phyloP scores from a whole-genome alignment of 2,888 invertebrate genomes.

The Archips xylosteana region DNA sequence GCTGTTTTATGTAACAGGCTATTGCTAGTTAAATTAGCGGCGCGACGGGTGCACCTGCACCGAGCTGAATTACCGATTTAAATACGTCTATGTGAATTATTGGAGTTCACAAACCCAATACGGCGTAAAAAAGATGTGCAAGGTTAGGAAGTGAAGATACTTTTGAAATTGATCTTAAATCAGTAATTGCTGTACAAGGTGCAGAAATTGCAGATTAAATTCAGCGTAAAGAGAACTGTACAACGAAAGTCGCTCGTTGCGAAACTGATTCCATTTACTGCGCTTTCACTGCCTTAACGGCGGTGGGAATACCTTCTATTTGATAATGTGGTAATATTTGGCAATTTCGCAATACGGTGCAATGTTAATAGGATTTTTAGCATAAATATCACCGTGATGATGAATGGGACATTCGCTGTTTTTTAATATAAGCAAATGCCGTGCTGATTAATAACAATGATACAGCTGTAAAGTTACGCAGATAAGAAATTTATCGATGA shows the following conservation, averaged over 20 bases:
- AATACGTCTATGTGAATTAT: not conserved
- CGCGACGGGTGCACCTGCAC: constrained; percentile 27
- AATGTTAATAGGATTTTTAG: constrained; percentile 31
- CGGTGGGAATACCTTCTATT: constrained; percentile 34
- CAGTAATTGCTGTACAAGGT: constrained; percentile 8
- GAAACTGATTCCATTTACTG: constrained; percentile 28
- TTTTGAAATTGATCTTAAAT: not conserved
- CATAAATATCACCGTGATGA: constrained; percentile 29
- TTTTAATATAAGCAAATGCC: constrained; percentile 12
- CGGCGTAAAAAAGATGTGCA: not conserved
- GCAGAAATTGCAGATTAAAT: constrained; percentile 25
- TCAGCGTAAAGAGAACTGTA: constrained; percentile 13
- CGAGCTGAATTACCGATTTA: not conserved
- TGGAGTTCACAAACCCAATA: not conserved
- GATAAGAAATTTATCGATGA: not conserved
- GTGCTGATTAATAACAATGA: not conserved
- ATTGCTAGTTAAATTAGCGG: constrained; percentile 18
- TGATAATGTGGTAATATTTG: constrained; percentile 37
- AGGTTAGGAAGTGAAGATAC: not conserved
- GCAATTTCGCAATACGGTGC: constrained; percentile 34
- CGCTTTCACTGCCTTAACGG: constrained; percentile 38
- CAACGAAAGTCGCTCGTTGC: constrained; percentile 27
- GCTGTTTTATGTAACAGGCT: constrained; percentile 24
- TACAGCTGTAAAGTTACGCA: not conserved
- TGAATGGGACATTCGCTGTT: constrained; percentile 23